Conservation (phyloP, 1,140 invertebrate species). For the Drosophila burlai region DNA sequence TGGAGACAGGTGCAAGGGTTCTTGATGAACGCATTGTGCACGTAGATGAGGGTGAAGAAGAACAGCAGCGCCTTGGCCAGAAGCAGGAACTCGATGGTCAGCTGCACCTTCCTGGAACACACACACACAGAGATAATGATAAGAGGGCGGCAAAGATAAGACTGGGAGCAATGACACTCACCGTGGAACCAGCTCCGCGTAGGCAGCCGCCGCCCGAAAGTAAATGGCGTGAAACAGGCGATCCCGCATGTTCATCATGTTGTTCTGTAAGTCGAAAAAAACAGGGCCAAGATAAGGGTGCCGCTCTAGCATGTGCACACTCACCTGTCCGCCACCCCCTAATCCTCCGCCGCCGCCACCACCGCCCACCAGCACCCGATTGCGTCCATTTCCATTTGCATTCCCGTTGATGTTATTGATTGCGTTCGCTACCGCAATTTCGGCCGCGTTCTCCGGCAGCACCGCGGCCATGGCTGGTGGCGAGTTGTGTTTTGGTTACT, state of each 20-base stretch:
- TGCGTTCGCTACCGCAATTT: constrained; percentile 72
- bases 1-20: constrained; percentile 97
- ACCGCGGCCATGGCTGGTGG: constrained; percentile 42
- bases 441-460: constrained; percentile 54
- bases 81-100: constrained; percentile 96
- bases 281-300: constrained; percentile 31
- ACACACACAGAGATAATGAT: background rate
- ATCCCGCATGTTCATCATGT: constrained; percentile 94
- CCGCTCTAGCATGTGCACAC: constrained; percentile 5
- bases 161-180: constrained; percentile 27
- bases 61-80: constrained; percentile 95
- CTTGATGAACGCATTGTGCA: constrained; percentile 97
- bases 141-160: constrained; percentile 6
- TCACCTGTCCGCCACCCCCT: constrained; percentile 61
- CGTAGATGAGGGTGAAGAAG: constrained; percentile 96
- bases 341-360: constrained; percentile 34
- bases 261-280: constrained; percentile 87
- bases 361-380: constrained; percentile 49
- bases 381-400: constrained; percentile 52
- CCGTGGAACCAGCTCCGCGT: constrained; percentile 94
- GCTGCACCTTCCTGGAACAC: constrained; percentile 89
- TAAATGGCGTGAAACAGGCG: constrained; percentile 98
- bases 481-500: constrained; percentile 17
- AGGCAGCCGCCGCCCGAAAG: constrained; percentile 95
- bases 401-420: constrained; percentile 72